Percentiles rank a stretch among this genome's conserved stretches.
Evolutionary conservation across 2,113 vertebrate genomes (phyloP).

Genomic region (Dipodomys stephensi): DNA sequence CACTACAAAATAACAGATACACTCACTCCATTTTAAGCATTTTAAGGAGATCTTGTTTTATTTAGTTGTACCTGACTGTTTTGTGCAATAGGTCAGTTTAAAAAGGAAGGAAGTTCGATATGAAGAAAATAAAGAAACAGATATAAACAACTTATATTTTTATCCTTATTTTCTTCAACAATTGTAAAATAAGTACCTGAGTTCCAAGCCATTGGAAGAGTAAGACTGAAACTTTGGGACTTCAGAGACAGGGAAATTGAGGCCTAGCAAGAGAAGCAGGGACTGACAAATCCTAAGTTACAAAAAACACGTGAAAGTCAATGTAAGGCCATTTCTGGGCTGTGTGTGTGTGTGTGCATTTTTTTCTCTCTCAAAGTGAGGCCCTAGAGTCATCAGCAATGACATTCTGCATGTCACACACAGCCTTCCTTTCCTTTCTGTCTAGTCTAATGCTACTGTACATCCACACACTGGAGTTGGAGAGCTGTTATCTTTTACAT

Average conservation of each 20-base stretch:
- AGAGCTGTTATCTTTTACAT: background rate
- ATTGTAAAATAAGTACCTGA: background rate
- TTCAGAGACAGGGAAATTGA: background rate
- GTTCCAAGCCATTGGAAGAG: constrained; percentile 21
- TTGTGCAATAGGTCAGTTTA: background rate
- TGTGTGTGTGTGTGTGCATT: too few species aligned
- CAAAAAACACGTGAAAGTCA: background rate
- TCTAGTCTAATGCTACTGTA: too few species aligned
- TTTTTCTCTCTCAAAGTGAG: background rate
- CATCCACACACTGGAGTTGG: background rate
- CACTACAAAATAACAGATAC: constrained; percentile 75
- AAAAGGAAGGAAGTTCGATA: constrained; percentile 4
- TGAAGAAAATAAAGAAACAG: constrained; percentile 7
- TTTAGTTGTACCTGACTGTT: background rate
- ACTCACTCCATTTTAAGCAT: background rate
- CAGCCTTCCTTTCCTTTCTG: too few species aligned
- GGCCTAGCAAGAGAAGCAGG: background rate
- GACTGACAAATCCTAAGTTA: background rate
- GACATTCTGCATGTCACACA: too few species aligned
- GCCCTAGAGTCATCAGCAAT: background rate
- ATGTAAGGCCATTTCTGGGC: background rate
- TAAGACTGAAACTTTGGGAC: background rate
- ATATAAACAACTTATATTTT: background rate
- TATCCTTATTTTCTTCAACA: background rate
- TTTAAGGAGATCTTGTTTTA: background rate